Conservation (phyloP, 2,888 invertebrate species). For the Andrena haemorrhoa region DNA sequence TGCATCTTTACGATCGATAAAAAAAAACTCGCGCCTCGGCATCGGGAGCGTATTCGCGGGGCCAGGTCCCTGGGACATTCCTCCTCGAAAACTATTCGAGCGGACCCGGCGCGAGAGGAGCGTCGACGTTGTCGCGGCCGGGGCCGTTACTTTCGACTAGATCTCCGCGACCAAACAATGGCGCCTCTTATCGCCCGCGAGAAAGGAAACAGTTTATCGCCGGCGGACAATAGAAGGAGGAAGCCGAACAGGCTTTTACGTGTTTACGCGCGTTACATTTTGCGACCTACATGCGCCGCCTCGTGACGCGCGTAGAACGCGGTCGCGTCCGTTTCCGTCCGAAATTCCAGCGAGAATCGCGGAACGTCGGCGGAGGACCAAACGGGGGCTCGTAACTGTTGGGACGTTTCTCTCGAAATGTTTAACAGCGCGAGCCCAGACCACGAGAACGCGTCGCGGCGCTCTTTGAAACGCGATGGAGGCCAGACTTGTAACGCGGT, state of each 20-base stretch:
- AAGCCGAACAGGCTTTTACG: slow-evolving; percentile 50
- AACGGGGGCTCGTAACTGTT: background rate
- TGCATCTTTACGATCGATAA: slow-evolving; percentile 50
- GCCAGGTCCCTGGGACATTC: background rate
- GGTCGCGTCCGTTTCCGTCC: slow-evolving; percentile 2
- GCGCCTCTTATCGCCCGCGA: slow-evolving; percentile 49
- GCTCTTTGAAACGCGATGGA: background rate
- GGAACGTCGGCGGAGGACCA: background rate
- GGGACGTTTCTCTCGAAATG: background rate
- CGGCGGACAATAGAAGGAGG: slow-evolving; percentile 61
- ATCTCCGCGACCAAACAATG: slow-evolving; percentile 38
- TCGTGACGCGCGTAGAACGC: slow-evolving; percentile 31
- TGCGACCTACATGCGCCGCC: slow-evolving; percentile 24
- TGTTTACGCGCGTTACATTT: slow-evolving; percentile 31
- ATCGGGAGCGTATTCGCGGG: background rate
- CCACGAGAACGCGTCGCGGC: background rate
- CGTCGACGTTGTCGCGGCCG: background rate
- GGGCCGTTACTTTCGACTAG: slow-evolving; percentile 34
- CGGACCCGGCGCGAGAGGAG: background rate
- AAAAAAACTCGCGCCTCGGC: background rate
- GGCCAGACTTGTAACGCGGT: background rate
- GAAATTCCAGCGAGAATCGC: background rate
- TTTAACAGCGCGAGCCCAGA: slow-evolving; percentile 4
- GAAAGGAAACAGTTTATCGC: slow-evolving; percentile 67
- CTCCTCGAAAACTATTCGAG: background rate